A percentile compares a stretch with the other conserved stretches of the same genome.
phyloP scores from a whole-genome alignment of 2,113 vertebrate genomes.

The Erythrolamprus reginae region DNA sequence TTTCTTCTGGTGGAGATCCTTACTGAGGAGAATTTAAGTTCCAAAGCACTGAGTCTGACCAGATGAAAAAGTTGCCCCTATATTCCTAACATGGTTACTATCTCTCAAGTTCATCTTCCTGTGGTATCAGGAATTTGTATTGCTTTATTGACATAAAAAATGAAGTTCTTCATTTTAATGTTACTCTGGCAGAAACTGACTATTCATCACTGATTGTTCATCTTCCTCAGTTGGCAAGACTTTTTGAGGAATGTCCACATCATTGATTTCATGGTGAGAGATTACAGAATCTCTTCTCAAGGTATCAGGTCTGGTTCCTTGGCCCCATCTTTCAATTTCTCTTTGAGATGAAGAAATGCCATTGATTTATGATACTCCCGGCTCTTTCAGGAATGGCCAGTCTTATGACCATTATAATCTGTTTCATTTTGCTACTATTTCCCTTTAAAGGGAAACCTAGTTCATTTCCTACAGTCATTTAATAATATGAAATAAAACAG shows the following conservation, averaged over 20 bases:
- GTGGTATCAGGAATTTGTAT: not conserved
- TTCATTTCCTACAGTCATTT: not conserved
- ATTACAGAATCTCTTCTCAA: not conserved
- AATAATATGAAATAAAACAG: not conserved
- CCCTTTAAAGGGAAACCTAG: not conserved
- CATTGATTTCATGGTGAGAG: not conserved
- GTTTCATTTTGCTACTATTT: not conserved
- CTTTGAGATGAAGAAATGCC: not conserved
- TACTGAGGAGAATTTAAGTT: not conserved
- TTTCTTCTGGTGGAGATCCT: not conserved
- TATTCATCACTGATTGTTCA: not conserved
- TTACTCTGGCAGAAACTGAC: not conserved
- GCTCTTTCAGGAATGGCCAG: not conserved
- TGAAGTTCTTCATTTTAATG: not conserved
- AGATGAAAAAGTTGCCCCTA: not conserved
- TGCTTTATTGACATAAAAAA: not conserved
- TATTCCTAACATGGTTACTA: not conserved
- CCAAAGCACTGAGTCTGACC: not conserved
- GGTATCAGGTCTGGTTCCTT: not conserved
- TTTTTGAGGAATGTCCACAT: not conserved
- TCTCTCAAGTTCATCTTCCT: not conserved
- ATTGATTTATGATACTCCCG: not conserved
- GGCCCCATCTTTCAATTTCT: not conserved
- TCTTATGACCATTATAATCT: not conserved
- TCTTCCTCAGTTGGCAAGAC: not conserved